Conservation (phyloP, 2,113 vertebrate genomes). For the Anas platyrhynchos region DNA sequence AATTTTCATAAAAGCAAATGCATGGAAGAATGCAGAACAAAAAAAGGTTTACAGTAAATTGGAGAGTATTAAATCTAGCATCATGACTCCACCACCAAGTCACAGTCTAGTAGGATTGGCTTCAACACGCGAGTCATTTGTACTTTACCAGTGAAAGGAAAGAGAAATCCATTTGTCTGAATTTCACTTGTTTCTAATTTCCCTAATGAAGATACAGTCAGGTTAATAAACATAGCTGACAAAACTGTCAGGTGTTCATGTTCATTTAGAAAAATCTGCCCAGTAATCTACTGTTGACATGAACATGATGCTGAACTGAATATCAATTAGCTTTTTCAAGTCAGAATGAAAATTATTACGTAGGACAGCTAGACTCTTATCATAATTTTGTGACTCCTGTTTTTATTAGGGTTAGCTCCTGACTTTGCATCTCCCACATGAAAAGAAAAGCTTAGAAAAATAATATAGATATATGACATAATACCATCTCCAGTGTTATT, state of each 20-base stretch:
- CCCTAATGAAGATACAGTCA: conserved; percentile 31
- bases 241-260: conserved; percentile 44
- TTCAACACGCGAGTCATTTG: neutral
- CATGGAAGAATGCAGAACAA: neutral
- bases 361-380: neutral
- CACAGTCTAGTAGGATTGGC: neutral
- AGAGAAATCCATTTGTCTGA: conserved; percentile 36
- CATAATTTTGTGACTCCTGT: neutral
- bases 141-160: neutral
- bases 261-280: conserved; percentile 47
- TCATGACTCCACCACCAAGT: neutral
- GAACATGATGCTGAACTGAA: conserved; percentile 22
- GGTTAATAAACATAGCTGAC: conserved; percentile 48
- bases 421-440: neutral
- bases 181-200: conserved; percentile 47
- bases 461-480: neutral
- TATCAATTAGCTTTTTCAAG: conserved; percentile 44
- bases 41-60: neutral
- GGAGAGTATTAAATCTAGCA: neutral
- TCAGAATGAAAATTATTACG: neutral
- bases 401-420: neutral
- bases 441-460: neutral
- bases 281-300: conserved; percentile 28
- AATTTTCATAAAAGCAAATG: neutral
- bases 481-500: neutral